A percentile compares a stretch with the other conserved stretches of the same genome.
These are phyloP conservation scores for Varanus komodoensis DNA, from an alignment of 2,113 vertebrate genomes.

Conservation along the genomic window DNA sequence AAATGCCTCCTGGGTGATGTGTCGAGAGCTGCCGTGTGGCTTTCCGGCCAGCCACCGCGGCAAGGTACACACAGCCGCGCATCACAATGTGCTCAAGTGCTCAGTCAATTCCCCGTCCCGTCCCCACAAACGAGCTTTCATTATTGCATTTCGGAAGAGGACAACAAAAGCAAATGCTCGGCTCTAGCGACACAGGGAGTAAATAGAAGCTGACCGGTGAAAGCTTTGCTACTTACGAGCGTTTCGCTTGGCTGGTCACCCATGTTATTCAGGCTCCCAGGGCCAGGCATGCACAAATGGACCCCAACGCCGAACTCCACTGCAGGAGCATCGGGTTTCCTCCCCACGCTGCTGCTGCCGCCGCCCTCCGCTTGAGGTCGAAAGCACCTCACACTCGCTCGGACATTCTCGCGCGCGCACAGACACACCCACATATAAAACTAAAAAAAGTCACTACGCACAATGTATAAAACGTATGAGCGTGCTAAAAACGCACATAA, in stretches of 20 bases:
- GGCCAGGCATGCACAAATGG: slow-evolving; percentile 9
- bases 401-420: slow-evolving; percentile 28
- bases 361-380: slow-evolving; percentile 53
- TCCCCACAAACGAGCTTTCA: not conserved
- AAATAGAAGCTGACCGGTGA: not conserved
- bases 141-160: slow-evolving; percentile 16
- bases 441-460: slow-evolving; percentile 73
- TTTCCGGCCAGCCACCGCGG: not conserved
- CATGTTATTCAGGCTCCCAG: slow-evolving; percentile 38
- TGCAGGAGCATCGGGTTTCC: slow-evolving; percentile 30
- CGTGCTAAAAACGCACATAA: slow-evolving; percentile 83
- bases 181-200: slow-evolving; percentile 38
- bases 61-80: not conserved
- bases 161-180: slow-evolving; percentile 30
- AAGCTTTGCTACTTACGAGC: slow-evolving; percentile 16
- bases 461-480: slow-evolving; percentile 78
- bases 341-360: slow-evolving; percentile 39
- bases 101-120: not conserved
- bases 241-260: not conserved
- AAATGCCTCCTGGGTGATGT: not conserved
- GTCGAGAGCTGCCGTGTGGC: not conserved
- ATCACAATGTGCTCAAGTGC: not conserved
- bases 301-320: slow-evolving; percentile 40
- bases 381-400: slow-evolving; percentile 24
- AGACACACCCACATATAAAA: slow-evolving; percentile 61